Conservation (phyloP, 37 sponge, comb jelly and placozoan genomes). For the Theonella swinhoei region DNA sequence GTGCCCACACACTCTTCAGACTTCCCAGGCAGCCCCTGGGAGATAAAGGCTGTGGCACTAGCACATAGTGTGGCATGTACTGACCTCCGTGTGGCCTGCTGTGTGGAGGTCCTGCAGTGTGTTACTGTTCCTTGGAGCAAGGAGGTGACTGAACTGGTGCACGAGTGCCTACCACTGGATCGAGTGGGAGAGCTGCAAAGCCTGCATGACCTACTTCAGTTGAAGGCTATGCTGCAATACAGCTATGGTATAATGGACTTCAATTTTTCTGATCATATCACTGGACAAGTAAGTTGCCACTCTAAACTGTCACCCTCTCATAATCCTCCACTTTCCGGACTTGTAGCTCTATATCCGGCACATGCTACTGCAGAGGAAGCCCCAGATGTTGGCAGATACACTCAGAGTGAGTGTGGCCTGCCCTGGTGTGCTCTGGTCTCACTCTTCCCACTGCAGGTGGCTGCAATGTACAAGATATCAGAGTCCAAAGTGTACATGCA, state of each 20-base stretch:
- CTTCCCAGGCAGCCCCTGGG: slow-evolving; percentile 50
- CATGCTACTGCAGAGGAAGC: neutral
- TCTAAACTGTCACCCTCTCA: neutral
- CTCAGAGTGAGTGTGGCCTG: slow-evolving; percentile 35
- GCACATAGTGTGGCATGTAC: slow-evolving; percentile 11
- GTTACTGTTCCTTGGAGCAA: slow-evolving; percentile 54
- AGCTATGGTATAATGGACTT: slow-evolving; percentile 57
- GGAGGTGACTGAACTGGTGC: slow-evolving; percentile 60
- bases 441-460: too few relatives aligned
- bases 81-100: slow-evolving; percentile 2
- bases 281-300: slow-evolving; percentile 26
- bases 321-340: neutral
- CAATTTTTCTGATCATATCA: slow-evolving; percentile 37
- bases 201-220: slow-evolving; percentile 50
- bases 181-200: slow-evolving; percentile 26
- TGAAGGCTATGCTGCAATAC: slow-evolving; percentile 54
- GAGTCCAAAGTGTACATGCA: neutral
- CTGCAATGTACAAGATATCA: neutral
- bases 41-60: slow-evolving; percentile 54
- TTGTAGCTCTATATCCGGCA: slow-evolving; percentile 40
- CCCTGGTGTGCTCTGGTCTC: too few relatives aligned
- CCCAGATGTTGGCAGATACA: slow-evolving; percentile 31
- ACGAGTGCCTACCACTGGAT: slow-evolving; percentile 12
- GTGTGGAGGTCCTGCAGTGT: slow-evolving; percentile 48
- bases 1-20: slow-evolving; percentile 8